Conservation (phyloP, 1,140 invertebrate species). For the Nomia melanderi region DNA sequence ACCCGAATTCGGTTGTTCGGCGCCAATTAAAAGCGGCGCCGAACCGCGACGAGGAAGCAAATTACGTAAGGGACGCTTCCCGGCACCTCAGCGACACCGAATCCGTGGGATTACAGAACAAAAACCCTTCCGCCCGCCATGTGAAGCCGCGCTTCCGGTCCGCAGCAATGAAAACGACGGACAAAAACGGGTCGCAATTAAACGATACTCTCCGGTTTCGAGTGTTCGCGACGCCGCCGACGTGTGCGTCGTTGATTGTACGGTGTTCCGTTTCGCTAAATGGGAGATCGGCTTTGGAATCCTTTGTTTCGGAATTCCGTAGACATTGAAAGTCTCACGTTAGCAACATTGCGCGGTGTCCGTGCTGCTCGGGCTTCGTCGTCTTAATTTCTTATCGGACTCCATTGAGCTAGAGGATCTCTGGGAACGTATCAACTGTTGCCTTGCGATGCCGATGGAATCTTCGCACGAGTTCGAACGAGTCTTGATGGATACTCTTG, state of each 20-base stretch:
- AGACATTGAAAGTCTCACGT: background rate
- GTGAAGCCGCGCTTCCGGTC: background rate
- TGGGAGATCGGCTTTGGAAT: background rate
- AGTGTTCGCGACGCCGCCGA: no score
- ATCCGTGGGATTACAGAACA: background rate
- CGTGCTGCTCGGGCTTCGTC: background rate
- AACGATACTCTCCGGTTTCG: background rate
- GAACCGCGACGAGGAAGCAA: background rate
- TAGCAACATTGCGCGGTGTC: background rate
- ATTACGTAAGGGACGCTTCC: slow-evolving; percentile 7
- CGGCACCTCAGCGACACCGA: background rate
- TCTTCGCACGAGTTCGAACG: no score
- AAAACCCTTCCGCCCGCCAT: background rate
- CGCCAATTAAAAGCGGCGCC: background rate
- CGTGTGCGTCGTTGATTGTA: no score
- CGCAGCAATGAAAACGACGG: background rate
- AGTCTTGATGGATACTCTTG: no score
- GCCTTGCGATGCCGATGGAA: background rate
- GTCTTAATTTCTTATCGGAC: background rate
- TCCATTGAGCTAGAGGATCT: background rate
- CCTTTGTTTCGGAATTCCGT: background rate
- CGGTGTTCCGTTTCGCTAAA: no score
- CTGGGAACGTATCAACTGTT: background rate
- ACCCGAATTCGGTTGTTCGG: slow-evolving; percentile 5
- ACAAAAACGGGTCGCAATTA: background rate